phyloP scores from a whole-genome alignment of 2,797 vertebrate species.

The Hafferia zeledoni region DNA sequence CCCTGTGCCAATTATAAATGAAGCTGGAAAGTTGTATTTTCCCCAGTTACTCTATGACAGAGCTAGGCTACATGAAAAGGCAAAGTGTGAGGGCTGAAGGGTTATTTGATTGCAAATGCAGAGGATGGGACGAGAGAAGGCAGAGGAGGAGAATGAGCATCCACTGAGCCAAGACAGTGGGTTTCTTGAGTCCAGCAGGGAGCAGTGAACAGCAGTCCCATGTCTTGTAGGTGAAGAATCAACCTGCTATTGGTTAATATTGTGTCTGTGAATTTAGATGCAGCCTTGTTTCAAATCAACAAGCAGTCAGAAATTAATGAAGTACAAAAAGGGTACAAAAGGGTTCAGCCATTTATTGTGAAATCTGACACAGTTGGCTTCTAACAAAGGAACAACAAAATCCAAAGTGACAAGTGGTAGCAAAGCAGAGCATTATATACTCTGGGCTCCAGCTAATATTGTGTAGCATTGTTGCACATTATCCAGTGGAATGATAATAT shows the following conservation, averaged over 20 bases:
- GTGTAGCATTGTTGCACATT: not conserved
- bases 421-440: not conserved
- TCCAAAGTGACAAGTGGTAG: not conserved
- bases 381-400: not conserved
- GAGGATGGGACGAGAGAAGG: not conserved
- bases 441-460: not conserved
- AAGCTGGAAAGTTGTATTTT: constrained; percentile 3
- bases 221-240: not conserved
- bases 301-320: not conserved
- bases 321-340: not conserved
- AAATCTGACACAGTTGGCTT: not conserved
- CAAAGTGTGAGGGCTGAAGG: not conserved
- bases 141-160: not conserved
- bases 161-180: not conserved
- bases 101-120: not conserved
- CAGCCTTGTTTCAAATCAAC: not conserved
- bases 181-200: not conserved
- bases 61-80: not conserved
- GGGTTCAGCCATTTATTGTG: not conserved
- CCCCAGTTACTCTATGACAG: not conserved
- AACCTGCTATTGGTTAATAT: not conserved
- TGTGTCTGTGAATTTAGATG: not conserved
- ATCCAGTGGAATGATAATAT: not conserved
- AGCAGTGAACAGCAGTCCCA: not conserved
- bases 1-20: not conserved